phyloP scores from a whole-genome alignment of 2,113 vertebrate genomes.

The Rostratula benghalensis region DNA sequence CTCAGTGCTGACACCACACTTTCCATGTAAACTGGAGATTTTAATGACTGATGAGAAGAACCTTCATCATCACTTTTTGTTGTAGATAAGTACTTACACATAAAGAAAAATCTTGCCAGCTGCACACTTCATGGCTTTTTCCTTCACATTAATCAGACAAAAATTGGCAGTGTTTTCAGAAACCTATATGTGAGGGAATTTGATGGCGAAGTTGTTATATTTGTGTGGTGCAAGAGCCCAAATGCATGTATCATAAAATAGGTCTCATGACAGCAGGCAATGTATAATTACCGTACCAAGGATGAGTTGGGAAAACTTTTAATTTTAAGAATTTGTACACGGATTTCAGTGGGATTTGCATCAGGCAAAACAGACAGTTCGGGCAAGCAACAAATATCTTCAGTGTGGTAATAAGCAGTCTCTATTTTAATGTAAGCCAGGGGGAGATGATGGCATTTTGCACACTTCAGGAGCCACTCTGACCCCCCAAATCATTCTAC shows the following conservation, averaged over 20 bases:
- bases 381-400: neutral
- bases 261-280: neutral
- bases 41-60: neutral
- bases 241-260: neutral
- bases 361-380: neutral
- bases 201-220: neutral
- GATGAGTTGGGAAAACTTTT: neutral
- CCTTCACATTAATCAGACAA: neutral
- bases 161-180: neutral
- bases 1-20: neutral
- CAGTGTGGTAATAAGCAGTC: neutral
- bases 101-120: neutral
- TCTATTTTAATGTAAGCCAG: neutral
- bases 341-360: neutral
- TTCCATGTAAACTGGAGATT: neutral
- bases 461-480: neutral
- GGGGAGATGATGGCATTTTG: neutral
- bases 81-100: neutral
- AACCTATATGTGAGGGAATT: neutral
- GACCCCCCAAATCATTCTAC: neutral
- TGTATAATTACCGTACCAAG: neutral
- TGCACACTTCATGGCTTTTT: neutral
- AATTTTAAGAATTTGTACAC: neutral
- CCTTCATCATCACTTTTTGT: neutral
- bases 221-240: neutral